Base-by-base conservation (phyloP, 2,888 invertebrate species). In the Drosophila nr. perissopoda region DNA sequence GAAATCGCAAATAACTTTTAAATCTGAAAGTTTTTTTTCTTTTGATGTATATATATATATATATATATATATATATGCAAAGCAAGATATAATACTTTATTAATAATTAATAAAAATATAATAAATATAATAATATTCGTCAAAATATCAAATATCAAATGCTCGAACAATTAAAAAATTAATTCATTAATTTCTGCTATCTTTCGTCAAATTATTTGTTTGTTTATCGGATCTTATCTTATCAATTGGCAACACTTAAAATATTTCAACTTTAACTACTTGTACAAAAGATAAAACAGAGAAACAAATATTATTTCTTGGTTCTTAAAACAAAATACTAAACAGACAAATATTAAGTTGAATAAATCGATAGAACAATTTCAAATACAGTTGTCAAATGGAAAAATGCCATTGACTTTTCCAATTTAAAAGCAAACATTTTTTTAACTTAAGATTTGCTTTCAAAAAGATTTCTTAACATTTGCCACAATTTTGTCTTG, bases 401-500 rank as follows among this genome's bases (percentile, higher is more conserved):
- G 42, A 21, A 21, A n/a, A 11, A 11, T 42, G 3, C 3, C 6
- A 42, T 1, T 13, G 21, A 0, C 1, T 13, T 3, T 21, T 42
- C 42, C 0, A 42, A 46, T 21, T 21, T 21, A 1, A 0, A 18
- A 36, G 0, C 10, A n/a, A 40, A 5, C 0, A 5, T n/a, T 13
- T 0, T 3, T 21, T 7, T 0, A 7, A 21, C 13, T 42, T 21
- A 42, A 21, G 21, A 13, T 21, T 21, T 0, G 21, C 25, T 25
- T 31, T 16, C 0, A 13, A 13, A 6, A 46, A 0, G 2, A 4
- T 8, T 27, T 38, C 27, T 1, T 13, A 18, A 46, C 40, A 46
- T 16, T 46, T 46, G 16, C 25, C 2, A 16, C 2, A 0, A 8
- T 34, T 25, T 53, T 93, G 33, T 8, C n/a, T 21, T 6, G 8